phyloP scores from a whole-genome alignment of 2,888 invertebrate species.

The Vesta saturnalis region DNA sequence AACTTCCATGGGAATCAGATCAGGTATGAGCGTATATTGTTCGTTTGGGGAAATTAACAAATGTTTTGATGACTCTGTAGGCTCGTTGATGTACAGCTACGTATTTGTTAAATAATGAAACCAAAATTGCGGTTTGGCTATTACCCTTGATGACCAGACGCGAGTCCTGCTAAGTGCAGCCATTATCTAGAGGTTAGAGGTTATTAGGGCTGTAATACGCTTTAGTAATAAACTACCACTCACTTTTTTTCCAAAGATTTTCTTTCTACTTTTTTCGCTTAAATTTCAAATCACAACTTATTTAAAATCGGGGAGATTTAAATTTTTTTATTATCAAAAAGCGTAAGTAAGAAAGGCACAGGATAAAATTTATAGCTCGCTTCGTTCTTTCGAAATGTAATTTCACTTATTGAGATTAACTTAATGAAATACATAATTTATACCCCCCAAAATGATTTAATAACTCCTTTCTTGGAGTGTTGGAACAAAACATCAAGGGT shows the following conservation, averaged over 20 bases:
- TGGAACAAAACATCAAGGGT: constrained; percentile 29
- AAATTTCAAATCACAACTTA: background rate
- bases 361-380: constrained; percentile 38
- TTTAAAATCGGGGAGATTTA: background rate
- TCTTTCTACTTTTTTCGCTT: background rate
- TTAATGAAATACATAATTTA: constrained; percentile 50
- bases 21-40: constrained; percentile 41
- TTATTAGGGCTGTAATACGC: constrained; percentile 40
- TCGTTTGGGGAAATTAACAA: constrained; percentile 49
- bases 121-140: constrained; percentile 39
- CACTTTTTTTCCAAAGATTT: constrained; percentile 9
- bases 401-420: constrained; percentile 48
- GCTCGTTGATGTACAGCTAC: constrained; percentile 36
- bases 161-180: constrained; percentile 45
- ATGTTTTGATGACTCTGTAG: constrained; percentile 41
- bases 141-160: constrained; percentile 38
- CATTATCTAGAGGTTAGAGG: constrained; percentile 44
- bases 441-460: constrained; percentile 38
- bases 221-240: constrained; percentile 29
- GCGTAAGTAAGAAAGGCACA: constrained; percentile 14
- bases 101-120: constrained; percentile 39
- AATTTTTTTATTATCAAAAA: constrained; percentile 28
- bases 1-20: constrained; percentile 43
- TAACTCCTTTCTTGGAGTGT: constrained; percentile 30
- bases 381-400: constrained; percentile 36